Percentiles rank a stretch among this genome's conserved stretches.
Evolutionary conservation across 2,797 vertebrate genomes (phyloP).

Genomic region (Leptodactylus fallax): DNA sequence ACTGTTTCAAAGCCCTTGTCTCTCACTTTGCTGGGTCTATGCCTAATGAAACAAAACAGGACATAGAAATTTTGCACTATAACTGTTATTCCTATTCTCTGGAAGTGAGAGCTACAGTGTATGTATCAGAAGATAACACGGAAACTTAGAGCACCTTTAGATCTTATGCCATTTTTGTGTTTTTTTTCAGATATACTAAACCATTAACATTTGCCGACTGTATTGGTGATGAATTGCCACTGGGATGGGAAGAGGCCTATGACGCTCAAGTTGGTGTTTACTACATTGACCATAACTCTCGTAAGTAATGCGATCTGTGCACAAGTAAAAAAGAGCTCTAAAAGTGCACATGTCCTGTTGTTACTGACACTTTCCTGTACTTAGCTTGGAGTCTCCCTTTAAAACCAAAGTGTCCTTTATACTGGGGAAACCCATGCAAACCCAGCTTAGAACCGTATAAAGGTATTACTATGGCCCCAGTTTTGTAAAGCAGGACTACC

Average conservation of each 20-base stretch:
- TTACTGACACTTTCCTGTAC: neutral
- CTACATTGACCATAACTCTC: constrained; percentile 98
- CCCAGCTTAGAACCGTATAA: neutral
- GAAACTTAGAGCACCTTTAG: too few species aligned
- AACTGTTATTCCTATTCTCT: neutral
- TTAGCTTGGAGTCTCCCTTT: neutral
- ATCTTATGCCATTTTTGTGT: neutral
- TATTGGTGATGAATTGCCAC: constrained; percentile 93
- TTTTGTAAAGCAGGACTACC: neutral
- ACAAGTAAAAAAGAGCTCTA: neutral
- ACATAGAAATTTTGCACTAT: neutral
- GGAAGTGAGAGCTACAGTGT: neutral
- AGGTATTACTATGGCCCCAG: neutral
- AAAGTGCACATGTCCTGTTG: too few species aligned
- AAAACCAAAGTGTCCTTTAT: neutral
- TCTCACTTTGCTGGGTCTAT: too few species aligned
- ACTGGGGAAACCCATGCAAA: neutral
- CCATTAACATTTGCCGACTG: constrained; percentile 97
- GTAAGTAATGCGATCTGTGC: constrained; percentile 79
- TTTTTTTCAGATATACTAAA: constrained; percentile 88
- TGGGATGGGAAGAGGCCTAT: constrained; percentile 97
- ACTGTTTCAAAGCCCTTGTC: too few species aligned
- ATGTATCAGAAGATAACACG: too few species aligned
- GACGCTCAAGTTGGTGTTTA: constrained; percentile 91
- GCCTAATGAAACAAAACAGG: too few species aligned